Evolutionary conservation across 2,888 invertebrate species (phyloP).

Genomic region (Sepioteuthis lessoniana): DNA sequence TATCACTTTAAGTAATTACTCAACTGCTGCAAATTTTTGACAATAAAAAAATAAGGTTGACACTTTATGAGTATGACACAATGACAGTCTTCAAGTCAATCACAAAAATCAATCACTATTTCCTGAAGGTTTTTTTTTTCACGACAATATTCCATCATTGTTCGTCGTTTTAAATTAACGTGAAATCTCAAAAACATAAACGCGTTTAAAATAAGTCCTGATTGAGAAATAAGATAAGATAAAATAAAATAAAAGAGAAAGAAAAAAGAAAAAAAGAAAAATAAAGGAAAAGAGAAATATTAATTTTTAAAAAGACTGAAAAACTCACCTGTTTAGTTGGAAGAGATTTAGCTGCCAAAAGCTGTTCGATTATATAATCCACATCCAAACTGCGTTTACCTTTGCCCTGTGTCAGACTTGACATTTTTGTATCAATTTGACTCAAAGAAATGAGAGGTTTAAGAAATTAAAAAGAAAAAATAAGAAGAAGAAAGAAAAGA

Average conservation of each 20-base stretch:
- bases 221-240: not conserved
- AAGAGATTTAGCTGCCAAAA: slow-evolving; percentile 67
- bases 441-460: not conserved
- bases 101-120: not conserved
- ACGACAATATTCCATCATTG: not conserved
- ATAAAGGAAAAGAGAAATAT: too few species aligned
- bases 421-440: slow-evolving; percentile 36
- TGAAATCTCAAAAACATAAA: not conserved
- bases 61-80: not conserved
- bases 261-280: not conserved
- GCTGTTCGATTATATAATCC: slow-evolving; percentile 70
- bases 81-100: not conserved
- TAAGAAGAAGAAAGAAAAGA: not conserved
- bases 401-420: not conserved
- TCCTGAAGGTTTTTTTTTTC: too few species aligned
- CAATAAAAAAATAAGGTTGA: too few species aligned
- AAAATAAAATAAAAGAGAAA: not conserved
- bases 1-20: not conserved
- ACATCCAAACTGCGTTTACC: slow-evolving; percentile 63
- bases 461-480: not conserved
- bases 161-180: not conserved
- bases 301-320: not conserved
- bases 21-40: not conserved
- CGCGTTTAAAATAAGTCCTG: not conserved
- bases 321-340: slow-evolving; percentile 71